Percentiles rank a stretch among this genome's conserved stretches.
phyloP scores from a whole-genome alignment of 1,140 invertebrate genomes.

The Paralvinella palmiformis region DNA sequence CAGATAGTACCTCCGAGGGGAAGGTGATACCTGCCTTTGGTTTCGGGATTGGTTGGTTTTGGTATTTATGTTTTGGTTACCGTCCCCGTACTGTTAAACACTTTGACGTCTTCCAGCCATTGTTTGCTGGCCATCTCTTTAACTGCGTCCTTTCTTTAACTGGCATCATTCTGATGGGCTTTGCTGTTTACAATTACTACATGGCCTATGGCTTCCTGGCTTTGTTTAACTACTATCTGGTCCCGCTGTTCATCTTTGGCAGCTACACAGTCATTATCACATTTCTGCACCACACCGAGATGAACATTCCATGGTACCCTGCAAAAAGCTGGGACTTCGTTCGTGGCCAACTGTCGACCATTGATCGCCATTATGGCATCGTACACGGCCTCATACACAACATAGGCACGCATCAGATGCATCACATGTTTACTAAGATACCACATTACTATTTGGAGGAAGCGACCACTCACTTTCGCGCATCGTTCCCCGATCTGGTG shows the following conservation, averaged over 20 bases:
- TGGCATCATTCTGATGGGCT: slow-evolving; percentile 29
- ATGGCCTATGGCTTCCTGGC: slow-evolving; percentile 21
- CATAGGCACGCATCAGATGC: slow-evolving; percentile 50
- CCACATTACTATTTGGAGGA: slow-evolving; percentile 51
- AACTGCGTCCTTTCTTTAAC: slow-evolving; percentile 32
- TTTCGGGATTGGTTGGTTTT: slow-evolving; percentile 37
- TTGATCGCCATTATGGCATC: slow-evolving; percentile 49
- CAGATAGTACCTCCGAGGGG: slow-evolving; percentile 5
- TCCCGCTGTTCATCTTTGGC: slow-evolving; percentile 46
- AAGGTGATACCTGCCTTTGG: slow-evolving; percentile 30
- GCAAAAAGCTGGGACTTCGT: slow-evolving; percentile 48
- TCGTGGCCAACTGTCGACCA: slow-evolving; percentile 48
- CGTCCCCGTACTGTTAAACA: slow-evolving; percentile 32
- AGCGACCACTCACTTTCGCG: slow-evolving; percentile 40
- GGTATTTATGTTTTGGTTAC: slow-evolving; percentile 34
- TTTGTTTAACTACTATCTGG: slow-evolving; percentile 44
- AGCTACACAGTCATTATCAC: slow-evolving; percentile 45
- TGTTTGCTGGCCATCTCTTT: slow-evolving; percentile 28
- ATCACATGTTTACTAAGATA: slow-evolving; percentile 50
- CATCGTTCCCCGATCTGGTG: slow-evolving; percentile 34
- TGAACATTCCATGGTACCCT: slow-evolving; percentile 49
- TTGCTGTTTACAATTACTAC: slow-evolving; percentile 28
- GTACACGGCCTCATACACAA: slow-evolving; percentile 50
- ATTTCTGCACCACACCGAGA: slow-evolving; percentile 50
- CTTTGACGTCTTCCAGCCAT: slow-evolving; percentile 28